Base-by-base conservation (phyloP, 2,888 invertebrate genomes). In the Leptinotarsa peninsularis region DNA sequence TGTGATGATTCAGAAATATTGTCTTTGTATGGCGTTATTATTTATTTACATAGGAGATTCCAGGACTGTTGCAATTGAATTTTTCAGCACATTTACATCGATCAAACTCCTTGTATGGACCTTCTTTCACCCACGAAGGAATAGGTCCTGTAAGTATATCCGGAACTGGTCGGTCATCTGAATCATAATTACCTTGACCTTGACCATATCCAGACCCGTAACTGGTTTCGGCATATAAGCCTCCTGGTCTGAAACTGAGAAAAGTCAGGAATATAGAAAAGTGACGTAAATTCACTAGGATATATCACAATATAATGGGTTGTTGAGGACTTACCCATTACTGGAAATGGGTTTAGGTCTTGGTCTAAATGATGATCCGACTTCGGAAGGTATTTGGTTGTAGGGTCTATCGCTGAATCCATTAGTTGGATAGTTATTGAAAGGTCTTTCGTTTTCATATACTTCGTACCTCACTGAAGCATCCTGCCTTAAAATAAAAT, bases 41-140 rank as follows among this genome's bases (percentile, higher is more conserved):
- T 14, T 58, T 58, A 21, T 63, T 80, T 85, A 91, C 91, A 79
- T 91, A 91, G 75, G 90, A 89, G 52, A 91, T 86, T 63, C 90
- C 91, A 4, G 89, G 89, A 10, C 89, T 88, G 58, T 89, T 89
- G 79, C 91, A 91, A 82, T 91, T 91, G 84, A 91, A 91, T 76
- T 89, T 89, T 80, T 89, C 89, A 15, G 90, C 89, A 79, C 91
- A 91, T 80, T 89, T 90, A 85, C 91, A 91, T 15, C 83, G 85
- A 74, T 87, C 89, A 80, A 85, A 88, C 67, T 87, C 82, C 78
- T 86, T 86, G 75, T 85, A 83, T 4, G 87, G 86, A 1, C 88
- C 83, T n/a, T 88, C 83, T 80, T 86, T 85, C 76, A 83, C 82
- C 88, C 89, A 87, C 33, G 89, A 82, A 77, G 90, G 89, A 21